phyloP scores from a whole-genome alignment of 2,113 vertebrate genomes.

The Glareola pratincola region DNA sequence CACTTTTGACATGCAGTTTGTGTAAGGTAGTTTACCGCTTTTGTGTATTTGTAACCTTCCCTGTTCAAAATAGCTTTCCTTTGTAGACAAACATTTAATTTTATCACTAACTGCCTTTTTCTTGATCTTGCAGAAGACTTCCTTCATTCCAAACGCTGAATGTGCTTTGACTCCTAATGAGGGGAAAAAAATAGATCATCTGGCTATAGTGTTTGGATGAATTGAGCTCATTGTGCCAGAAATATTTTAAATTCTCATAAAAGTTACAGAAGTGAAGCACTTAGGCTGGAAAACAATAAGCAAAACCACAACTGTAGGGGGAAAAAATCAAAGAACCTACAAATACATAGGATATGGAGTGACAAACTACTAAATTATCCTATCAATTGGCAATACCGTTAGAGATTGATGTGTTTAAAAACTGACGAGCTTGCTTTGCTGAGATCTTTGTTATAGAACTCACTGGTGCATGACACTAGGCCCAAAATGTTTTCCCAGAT shows the following conservation, averaged over 20 bases:
- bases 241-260: background rate
- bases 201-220: background rate
- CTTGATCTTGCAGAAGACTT: background rate
- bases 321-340: background rate
- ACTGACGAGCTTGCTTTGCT: background rate
- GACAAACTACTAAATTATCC: background rate
- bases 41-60: background rate
- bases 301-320: background rate
- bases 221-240: background rate
- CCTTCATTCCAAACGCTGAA: background rate
- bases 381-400: background rate
- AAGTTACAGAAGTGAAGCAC: background rate
- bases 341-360: background rate
- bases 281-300: background rate
- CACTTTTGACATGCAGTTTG: background rate
- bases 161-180: background rate
- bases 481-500: background rate
- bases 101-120: background rate
- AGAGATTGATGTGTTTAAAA: background rate
- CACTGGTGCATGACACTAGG: background rate
- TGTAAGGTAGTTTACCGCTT: background rate
- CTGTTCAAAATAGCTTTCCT: background rate
- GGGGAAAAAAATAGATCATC: background rate
- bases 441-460: background rate
- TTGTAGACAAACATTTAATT: background rate